Base-by-base conservation (phyloP, 2,113 vertebrate species). In the Rutilus rutilus region DNA sequence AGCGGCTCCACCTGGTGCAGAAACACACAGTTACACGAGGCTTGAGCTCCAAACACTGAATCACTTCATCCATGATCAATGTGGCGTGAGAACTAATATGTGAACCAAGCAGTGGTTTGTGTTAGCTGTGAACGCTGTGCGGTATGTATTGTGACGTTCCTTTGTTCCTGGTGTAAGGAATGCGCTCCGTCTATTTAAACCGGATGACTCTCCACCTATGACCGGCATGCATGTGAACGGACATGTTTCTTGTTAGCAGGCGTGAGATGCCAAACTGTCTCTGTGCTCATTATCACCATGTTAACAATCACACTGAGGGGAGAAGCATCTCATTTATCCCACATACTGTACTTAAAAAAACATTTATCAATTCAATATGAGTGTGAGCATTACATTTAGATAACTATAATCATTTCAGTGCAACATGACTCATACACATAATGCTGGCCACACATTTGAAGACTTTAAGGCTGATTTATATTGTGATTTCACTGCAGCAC, bases 1-100 rank as follows among this genome's bases (percentile, higher is more conserved):
- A 92, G 67, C 19, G 91, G 89, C 89, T 92, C 91, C 83, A 85
- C 89, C 91, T 92, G 19, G 17, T 17, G 74, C 7, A 76, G 12
- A 45, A 5, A 76, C 33, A 30, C 19, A 50, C 5, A 15, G 45
- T 52, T 76, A 50, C 14, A 47, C 45, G 3, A 12, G 33, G 36
- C 25, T 65, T 65, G 27, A 64, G 19, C 19, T 57, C 12, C 62
- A 64, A 15, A 54, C 17, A 57, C 52, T 57, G 19, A 57, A 57
- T 23, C 54, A 57, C 7, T 21, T 8, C 50, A 52, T 15, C 50
- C 15, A 52, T 52, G 15, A 15, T 15, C 47, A 15, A 15, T 15
- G 1, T 50, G 47, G 47, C 0, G 14, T 50, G 47, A 50, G 47
- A 15, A 17, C 4, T 23, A 21, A 54, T 54, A 6, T 54, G 17